Base-by-base conservation (phyloP, 2,888 invertebrate genomes). In the Lasius platythorax region DNA sequence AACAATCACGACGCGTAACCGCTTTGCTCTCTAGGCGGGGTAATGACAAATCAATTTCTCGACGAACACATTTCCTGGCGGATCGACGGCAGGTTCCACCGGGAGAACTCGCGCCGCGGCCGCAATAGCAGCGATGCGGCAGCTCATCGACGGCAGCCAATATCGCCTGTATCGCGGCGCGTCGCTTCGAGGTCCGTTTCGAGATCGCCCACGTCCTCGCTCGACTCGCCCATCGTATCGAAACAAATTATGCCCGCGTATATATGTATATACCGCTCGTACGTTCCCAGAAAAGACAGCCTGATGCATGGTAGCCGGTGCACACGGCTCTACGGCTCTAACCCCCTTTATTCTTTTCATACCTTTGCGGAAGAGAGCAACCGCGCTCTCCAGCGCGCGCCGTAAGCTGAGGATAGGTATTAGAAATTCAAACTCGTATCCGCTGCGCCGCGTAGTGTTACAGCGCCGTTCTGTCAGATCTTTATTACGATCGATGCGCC, bases 21-120 rank as follows among this genome's bases (percentile, higher is more conserved):
- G 88, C 82, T 84, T 79, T 84, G 87, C 86, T 90, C 84, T 84
- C 84, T 74, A 84, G 85, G 85, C 82, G 79, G 83, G 83, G 88
- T 92, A 92, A 93, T 92, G 93, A 93, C 93, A 91, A 93, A 93
- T 93, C 93, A 93, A 93, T 93, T 93, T 92, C 91, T 88, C 90
- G 83, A 73, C 84, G 83, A 90, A 86, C 88, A 86, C 88, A 72
- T 91, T 89, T 89, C 87, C 91, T 88, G 91, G 33, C 74, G 68
- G 67, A 68, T 64, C 75, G 53, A 61, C 50, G 72, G 53, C 63
- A 61, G 56, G 67, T n/a, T 83, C 78, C 79, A 82, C 79, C 82
- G 78, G 50, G 53, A 33, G 74, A 46, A 30, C 33, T 66, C 67
- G 68, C 23, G 56, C 81, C 56, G 33, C 56, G 33, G 82, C 76